A percentile compares a stretch with the other conserved stretches of the same genome.
phyloP scores from a whole-genome alignment of 1,140 invertebrate species.

The Charaxes varanes region DNA sequence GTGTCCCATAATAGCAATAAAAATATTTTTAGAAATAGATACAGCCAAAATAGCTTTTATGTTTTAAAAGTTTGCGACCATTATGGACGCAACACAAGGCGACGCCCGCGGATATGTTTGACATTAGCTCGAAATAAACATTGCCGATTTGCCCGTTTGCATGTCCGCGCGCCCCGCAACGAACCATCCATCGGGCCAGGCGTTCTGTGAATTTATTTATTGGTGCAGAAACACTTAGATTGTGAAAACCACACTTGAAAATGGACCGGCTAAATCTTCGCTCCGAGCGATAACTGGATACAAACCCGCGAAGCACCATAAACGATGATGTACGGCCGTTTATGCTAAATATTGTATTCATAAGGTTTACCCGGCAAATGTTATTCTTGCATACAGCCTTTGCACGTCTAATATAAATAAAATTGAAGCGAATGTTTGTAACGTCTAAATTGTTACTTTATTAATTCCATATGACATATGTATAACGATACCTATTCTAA shows the following conservation, averaged over 20 bases:
- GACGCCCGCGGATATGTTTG: constrained; percentile 59
- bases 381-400: no score
- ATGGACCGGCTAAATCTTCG: constrained; percentile 22
- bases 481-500: no score
- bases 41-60: background rate
- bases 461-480: no score
- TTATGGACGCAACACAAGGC: constrained; percentile 28
- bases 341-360: constrained; percentile 18
- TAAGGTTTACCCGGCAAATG: no score
- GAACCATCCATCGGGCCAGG: constrained; percentile 41
- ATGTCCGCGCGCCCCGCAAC: constrained; percentile 41
- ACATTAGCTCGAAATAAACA: constrained; percentile 66
- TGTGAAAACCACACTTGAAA: constrained; percentile 29
- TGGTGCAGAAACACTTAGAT: constrained; percentile 34
- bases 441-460: no score
- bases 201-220: constrained; percentile 53
- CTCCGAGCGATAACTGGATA: constrained; percentile 23
- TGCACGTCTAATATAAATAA: no score
- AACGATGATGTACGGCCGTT: constrained; percentile 15
- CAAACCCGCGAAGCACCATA: constrained; percentile 7
- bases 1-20: no score
- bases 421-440: no score
- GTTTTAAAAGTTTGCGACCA: constrained; percentile 20
- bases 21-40: constrained; percentile 1
- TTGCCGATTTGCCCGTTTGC: constrained; percentile 56